These are phyloP conservation scores for Masnerella sp. DNA, from an alignment of 2,888 invertebrate genomes.

Conservation along the genomic window DNA sequence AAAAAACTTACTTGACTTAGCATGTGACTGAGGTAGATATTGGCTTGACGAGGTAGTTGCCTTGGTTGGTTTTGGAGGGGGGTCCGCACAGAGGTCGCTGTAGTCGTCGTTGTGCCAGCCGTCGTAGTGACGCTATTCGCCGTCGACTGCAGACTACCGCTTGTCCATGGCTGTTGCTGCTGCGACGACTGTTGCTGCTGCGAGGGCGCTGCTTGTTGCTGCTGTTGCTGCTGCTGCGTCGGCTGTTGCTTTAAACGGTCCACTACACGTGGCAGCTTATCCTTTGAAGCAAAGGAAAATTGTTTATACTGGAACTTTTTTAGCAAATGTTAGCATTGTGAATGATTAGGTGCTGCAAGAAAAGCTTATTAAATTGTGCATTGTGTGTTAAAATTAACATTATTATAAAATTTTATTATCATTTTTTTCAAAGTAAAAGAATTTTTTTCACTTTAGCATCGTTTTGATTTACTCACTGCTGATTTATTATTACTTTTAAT, in stretches of 20 bases:
- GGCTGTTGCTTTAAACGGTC: slow-evolving; percentile 67
- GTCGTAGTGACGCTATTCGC: slow-evolving; percentile 70
- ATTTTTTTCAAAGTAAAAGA: background rate
- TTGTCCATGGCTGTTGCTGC: slow-evolving; percentile 78
- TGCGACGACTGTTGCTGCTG: slow-evolving; percentile 79
- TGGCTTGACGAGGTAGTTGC: slow-evolving; percentile 77
- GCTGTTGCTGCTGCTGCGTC: slow-evolving; percentile 77
- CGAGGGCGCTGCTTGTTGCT: slow-evolving; percentile 76
- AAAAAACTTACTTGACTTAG: slow-evolving; percentile 71
- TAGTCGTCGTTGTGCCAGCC: slow-evolving; percentile 70
- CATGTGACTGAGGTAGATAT: slow-evolving; percentile 77
- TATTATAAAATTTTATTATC: no score
- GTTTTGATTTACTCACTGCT: no score
- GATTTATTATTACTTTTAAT: no score
- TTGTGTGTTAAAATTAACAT: background rate
- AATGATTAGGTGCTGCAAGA: background rate
- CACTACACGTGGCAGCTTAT: slow-evolving; percentile 80
- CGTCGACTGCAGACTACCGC: slow-evolving; percentile 71
- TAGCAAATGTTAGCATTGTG: slow-evolving; percentile 9
- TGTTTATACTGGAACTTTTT: slow-evolving; percentile 29
- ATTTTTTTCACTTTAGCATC: background rate
- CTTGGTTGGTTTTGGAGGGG: slow-evolving; percentile 75
- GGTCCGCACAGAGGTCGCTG: slow-evolving; percentile 73
- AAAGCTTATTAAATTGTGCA: slow-evolving; percentile 1
- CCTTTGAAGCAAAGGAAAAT: slow-evolving; percentile 67